phyloP scores from a whole-genome alignment of 2,113 vertebrate genomes.

The Macrotus californicus region DNA sequence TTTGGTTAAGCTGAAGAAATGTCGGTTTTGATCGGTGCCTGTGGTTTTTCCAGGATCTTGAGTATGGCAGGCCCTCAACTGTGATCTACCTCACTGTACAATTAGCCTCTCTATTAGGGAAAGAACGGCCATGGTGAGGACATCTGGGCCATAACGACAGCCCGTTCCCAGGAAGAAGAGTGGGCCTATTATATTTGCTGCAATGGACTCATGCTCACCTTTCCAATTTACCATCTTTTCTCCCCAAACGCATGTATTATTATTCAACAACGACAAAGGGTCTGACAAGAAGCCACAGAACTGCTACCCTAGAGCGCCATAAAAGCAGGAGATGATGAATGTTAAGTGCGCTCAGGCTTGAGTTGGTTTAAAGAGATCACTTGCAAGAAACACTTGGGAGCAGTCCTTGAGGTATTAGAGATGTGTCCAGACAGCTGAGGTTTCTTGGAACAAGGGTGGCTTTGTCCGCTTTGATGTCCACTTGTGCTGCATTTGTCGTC shows the following conservation, averaged over 20 bases:
- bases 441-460: not conserved
- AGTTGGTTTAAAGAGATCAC: slow-evolving; percentile 15
- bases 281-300: slow-evolving; percentile 14
- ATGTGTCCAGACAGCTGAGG: not conserved
- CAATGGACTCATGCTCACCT: not conserved
- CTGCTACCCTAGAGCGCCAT: not conserved
- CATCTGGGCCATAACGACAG: not conserved
- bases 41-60: not conserved
- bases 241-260: not conserved
- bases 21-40: not conserved
- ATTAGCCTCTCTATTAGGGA: not conserved
- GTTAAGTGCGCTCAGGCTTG: not conserved
- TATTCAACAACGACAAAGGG: slow-evolving; percentile 21
- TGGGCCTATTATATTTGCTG: not conserved
- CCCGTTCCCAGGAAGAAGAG: not conserved
- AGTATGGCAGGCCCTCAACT: not conserved
- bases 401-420: not conserved
- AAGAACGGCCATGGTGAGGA: not conserved
- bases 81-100: not conserved
- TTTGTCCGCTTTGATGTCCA: slow-evolving; percentile 11
- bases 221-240: not conserved
- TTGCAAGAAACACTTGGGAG: slow-evolving; percentile 43
- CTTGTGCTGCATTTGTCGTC: not conserved
- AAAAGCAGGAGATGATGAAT: not conserved
- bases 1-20: not conserved